Evolutionary conservation across 2,888 invertebrate species (phyloP), one percentile per base, ranked within the genome.

Genomic region (Antheraea assamensis): DNA sequence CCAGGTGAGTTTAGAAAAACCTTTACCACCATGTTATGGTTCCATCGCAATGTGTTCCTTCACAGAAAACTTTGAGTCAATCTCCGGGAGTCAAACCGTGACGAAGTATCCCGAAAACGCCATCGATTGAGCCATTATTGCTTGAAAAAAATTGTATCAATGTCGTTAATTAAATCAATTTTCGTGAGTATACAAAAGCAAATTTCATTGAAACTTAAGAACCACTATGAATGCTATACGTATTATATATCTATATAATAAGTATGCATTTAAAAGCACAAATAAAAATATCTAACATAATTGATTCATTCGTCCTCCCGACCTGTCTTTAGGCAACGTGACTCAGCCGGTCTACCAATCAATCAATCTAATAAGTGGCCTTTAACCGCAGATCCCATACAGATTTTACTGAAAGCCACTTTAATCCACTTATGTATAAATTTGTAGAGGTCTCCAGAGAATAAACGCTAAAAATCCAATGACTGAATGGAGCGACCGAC

Each of bases 401-500:
- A 84, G 88, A 87, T 89, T 88, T 87, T 82, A 82, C 86, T 88
- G 84, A 90, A 91, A 89, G 88, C 87, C 88, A 90, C 86, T 92
- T 92, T 90, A 93, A 94, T 94, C 91, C 86, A 92, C 91, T 93
- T 92, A 91, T 91, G 87, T 84, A 90, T 86, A 83, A 85, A 82
- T 83, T 85, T 79, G 82, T 88, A 90, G 77, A 79, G 85, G 85
- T 88, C 93, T 89, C 92, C 74, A 76, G 88, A 86, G 92, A 81
- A 80, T 80, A 76, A 77, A 76, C 79, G 81, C 82, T 81, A 80
- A 84, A 84, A 83, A 81, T 81, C 79, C 83, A 83, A 82, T 82
- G 85, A 79, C 85, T 85, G 68, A 35, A 68, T 84, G 80, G 78
- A 82, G 80, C 81, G 77, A 79, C 81, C 82, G 80, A 80, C 83